Evolutionary conservation across 2,797 vertebrate species (phyloP).

Genomic region (Borostomias antarcticus): DNA sequence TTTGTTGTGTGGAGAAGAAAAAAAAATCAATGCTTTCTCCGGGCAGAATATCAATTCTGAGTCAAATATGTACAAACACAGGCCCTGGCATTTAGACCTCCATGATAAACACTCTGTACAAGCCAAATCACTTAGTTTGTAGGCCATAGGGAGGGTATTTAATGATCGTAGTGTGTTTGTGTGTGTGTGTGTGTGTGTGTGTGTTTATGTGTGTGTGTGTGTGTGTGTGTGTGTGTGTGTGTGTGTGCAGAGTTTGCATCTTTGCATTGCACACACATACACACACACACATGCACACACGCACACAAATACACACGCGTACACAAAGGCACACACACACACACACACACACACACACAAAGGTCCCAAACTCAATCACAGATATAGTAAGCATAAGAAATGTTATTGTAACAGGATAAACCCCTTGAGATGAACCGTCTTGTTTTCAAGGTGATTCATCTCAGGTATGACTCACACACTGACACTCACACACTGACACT

Average conservation of each 20-base stretch:
- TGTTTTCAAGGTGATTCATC: no score
- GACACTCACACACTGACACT: conserved; percentile 1
- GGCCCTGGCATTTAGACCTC: not conserved
- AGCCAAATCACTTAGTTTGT: not conserved
- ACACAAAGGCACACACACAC: not conserved
- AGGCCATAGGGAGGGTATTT: not conserved
- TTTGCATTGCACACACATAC: not conserved
- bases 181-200: not conserved
- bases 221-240: conserved; percentile 1
- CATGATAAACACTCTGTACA: conserved; percentile 5
- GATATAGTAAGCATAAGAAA: no score
- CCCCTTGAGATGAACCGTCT: no score
- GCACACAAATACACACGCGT: conserved; percentile 1
- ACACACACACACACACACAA: no score
- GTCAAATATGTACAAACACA: conserved; percentile 18
- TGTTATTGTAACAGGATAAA: no score
- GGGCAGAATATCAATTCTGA: not conserved
- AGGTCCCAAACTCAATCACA: no score
- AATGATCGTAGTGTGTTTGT: no score
- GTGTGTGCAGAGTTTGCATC: not conserved
- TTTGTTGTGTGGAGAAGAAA: conserved; percentile 4
- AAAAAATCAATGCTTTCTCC: conserved; percentile 11
- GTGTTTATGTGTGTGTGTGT: not conserved
- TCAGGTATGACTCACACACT: conserved; percentile 7
- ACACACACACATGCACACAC: conserved; percentile 3